phyloP scores from a whole-genome alignment of 2,113 vertebrate species.

The Hypanus sabinus region DNA sequence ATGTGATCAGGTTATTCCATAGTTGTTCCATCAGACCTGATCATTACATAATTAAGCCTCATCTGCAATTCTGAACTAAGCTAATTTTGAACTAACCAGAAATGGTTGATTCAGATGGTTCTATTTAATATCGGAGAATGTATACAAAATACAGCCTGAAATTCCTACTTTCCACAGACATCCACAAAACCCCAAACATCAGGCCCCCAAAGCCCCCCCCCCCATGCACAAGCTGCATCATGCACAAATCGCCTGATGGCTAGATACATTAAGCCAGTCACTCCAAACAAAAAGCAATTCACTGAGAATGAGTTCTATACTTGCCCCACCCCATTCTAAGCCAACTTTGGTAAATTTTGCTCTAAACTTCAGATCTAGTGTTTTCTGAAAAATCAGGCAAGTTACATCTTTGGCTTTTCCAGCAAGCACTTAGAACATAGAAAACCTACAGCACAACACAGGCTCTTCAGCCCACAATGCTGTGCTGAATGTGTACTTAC shows the following conservation, averaged over 20 bases:
- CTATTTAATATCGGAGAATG: no score
- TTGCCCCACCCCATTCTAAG: not conserved
- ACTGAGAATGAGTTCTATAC: not conserved
- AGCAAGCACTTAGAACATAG: not conserved
- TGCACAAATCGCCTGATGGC: not conserved
- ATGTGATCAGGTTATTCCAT: not conserved
- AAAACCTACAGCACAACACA: no score
- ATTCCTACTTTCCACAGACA: no score
- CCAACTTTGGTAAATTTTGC: not conserved
- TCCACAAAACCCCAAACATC: no score
- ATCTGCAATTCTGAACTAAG: not conserved
- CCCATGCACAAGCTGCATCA: no score
- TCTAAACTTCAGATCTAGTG: not conserved
- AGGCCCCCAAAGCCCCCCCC: no score
- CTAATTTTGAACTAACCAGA: not conserved
- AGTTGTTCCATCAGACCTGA: not conserved
- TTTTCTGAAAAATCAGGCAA: not conserved
- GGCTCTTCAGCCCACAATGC: no score
- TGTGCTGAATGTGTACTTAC: no score
- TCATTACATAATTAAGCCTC: not conserved
- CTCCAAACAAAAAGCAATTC: not conserved
- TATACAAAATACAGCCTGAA: no score
- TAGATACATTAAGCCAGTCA: not conserved
- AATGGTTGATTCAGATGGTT: not conserved
- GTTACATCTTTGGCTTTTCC: not conserved